A percentile compares a stretch with the other conserved stretches of the same genome.
These are phyloP conservation scores for Venustoraphidia nigricollis DNA, from an alignment of 2,888 invertebrate genomes.

Conservation along the genomic window DNA sequence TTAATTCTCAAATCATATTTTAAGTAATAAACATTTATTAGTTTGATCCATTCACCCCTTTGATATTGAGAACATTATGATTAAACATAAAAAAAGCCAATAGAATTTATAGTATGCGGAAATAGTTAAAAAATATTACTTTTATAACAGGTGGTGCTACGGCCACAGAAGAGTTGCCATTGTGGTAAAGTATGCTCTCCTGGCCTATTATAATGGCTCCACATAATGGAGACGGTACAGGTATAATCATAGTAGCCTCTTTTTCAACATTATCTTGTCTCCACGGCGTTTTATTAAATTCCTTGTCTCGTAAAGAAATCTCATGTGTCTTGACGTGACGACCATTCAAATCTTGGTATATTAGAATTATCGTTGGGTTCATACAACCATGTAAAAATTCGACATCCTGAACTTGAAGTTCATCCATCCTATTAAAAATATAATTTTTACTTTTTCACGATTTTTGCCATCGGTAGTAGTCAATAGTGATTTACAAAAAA, in stretches of 20 bases:
- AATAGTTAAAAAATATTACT: constrained; percentile 29
- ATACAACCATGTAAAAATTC: constrained; percentile 89
- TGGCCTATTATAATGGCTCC: constrained; percentile 95
- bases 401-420: constrained; percentile 87
- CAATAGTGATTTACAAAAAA: too few species aligned
- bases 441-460: not conserved
- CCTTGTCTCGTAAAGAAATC: constrained; percentile 84
- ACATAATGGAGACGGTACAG: constrained; percentile 88
- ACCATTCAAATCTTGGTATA: constrained; percentile 89
- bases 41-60: not conserved
- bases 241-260: constrained; percentile 89
- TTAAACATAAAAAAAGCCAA: not conserved
- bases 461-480: not conserved
- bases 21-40: not conserved
- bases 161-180: constrained; percentile 78
- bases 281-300: constrained; percentile 92
- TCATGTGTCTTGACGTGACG: constrained; percentile 95
- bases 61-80: not conserved
- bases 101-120: not conserved
- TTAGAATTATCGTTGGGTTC: constrained; percentile 83
- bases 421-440: constrained; percentile 64
- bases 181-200: constrained; percentile 93
- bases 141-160: constrained; percentile 91
- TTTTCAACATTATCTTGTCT: constrained; percentile 96
- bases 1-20: too few species aligned